Base-by-base conservation (phyloP, 2,888 invertebrate species). In the Tinea semifulvella region DNA sequence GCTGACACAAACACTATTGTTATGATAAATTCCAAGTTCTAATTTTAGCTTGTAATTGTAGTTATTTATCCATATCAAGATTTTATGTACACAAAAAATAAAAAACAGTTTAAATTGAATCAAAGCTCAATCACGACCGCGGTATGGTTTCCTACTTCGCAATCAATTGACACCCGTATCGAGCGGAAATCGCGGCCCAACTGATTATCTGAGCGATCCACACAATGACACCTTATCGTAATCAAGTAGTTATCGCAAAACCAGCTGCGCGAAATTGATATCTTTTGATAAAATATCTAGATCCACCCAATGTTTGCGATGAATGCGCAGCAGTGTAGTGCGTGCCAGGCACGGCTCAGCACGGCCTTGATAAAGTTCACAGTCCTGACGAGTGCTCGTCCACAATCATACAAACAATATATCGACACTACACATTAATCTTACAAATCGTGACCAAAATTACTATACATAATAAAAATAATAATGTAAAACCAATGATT, bases 301-400 rank as follows among this genome's bases (percentile, higher is more conserved):
- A 70, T 68, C 68, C 73, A 69, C 73, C 72, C 71, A 74, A 68
- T 56, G 54, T n/a, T 56, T 51, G 54, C 58, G 54, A 54, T 53
- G 56, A 55, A 58, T 55, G 57, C 53, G 25, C 14, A 10, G 17
- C 38, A 38, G 28, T 36, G 25, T 31, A 42, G 48, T 48, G 58
- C 52, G 76, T 75, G 59, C 75, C 79, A 65, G 79, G 76, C 63
- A 80, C 79, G 61, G 55, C 52, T 54, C 53, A 57, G 60, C 56
- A 65, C 79, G 79, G 71, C 79, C 79, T 80, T 79, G 77, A 63
- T 64, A 57, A 53, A 60, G 65, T 63, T 68, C 70, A 65, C 63
- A 62, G 61, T 61, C 56, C 57, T 25, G 14, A 36, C 5, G 18
- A 38, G 46, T 10, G 35, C 8, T 2, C 25, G 13, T 7, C n/a